phyloP scores from a whole-genome alignment of 2,113 vertebrate genomes.

The Chauna torquata region DNA sequence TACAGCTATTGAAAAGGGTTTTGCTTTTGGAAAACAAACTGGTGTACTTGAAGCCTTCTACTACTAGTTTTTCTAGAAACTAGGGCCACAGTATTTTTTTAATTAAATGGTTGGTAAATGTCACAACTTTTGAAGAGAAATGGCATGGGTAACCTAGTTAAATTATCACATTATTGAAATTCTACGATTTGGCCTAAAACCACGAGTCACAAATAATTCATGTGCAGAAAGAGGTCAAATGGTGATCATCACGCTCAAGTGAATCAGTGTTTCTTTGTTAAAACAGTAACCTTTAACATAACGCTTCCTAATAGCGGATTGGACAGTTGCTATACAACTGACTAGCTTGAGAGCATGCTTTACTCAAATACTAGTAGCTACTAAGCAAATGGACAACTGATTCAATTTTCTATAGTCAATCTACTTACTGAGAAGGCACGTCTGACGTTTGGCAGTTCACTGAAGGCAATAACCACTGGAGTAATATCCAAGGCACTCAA shows the following conservation, averaged over 20 bases:
- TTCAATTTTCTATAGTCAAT: not conserved
- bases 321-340: not conserved
- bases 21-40: not conserved
- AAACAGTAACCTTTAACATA: not conserved
- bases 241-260: not conserved
- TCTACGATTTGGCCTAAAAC: not conserved
- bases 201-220: not conserved
- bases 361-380: not conserved
- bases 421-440: constrained; percentile 77
- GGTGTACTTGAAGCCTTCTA: not conserved
- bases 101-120: not conserved
- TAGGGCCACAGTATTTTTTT: not conserved
- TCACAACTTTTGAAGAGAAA: not conserved
- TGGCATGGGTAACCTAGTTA: not conserved
- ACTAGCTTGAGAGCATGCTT: not conserved
- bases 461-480: constrained; percentile 80
- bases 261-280: not conserved
- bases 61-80: not conserved
- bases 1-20: not conserved
- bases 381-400: not conserved
- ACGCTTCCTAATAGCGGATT: not conserved
- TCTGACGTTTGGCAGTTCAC: constrained; percentile 62
- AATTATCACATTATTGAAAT: not conserved
- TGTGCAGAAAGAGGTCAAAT: not conserved
- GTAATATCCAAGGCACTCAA: constrained; percentile 77